Base-by-base conservation (phyloP, 2,797 vertebrate genomes). In the Artibeus jamaicensis region DNA sequence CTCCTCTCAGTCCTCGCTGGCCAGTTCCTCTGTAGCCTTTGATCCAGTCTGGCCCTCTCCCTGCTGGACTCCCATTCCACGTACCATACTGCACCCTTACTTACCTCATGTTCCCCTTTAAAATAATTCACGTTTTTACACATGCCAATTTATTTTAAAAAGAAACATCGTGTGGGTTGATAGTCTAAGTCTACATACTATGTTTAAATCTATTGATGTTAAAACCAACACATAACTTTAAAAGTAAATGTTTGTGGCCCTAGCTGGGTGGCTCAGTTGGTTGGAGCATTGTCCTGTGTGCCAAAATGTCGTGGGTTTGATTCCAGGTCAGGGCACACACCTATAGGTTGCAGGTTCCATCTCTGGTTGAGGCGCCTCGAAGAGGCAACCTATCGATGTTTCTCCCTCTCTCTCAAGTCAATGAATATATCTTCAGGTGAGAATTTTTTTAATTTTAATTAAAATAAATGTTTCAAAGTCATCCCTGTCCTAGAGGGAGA, bases 401-500 rank as follows among this genome's bases (percentile, higher is more conserved):
- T n/a, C 29, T 32, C 59, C 11, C 29, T 32, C 59, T 16, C 62
- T 32, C 59, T 62, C 26, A 29, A 14, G 32, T 65, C 62, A 65
- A 65, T 65, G n/a, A 16, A 65, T 14, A n/a, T 65, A 65, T n/a
- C 32, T 65, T 65, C 7, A 65, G 32, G 62, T 65, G 62, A n/a
- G 29, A n/a, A 62, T 62, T 53, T 53, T 24, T 16, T n/a, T n/a
- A 16, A 7, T 65, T 65, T 62, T 29, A 29, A n/a, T 70, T 81
- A 76, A 94, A 86, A 84, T n/a, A 44, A 79, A 81, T 46, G 37
- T 91, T 71, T 71, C 62, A 65, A 65, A 65, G 62, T n/a, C 62
- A 42, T 39, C 8, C 16, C 37, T 83, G 19, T 76, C 42, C 39
- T 76, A 24, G 46, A 82, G 12, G 46, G 39, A 37, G 67, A 11